Evolutionary conservation across 2,113 vertebrate species (phyloP), one percentile per base, ranked within the genome.

Genomic region (Tachycineta bicolor): DNA sequence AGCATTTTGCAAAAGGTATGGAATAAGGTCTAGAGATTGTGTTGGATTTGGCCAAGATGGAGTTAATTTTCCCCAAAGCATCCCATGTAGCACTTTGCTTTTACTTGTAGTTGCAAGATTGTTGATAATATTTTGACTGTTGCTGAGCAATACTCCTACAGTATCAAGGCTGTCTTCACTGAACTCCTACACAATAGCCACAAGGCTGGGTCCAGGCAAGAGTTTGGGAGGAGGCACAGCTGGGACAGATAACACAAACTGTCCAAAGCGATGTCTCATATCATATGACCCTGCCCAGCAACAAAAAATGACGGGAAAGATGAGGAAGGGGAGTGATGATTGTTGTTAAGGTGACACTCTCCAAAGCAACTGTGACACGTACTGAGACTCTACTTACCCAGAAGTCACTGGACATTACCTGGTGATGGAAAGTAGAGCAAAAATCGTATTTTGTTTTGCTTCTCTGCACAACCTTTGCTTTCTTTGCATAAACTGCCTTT

Each of bases 271-370:
- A 33, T 69, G 19, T 53, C 28, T 53, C 28, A 52, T 26, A 60
- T 19, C 31, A 18, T 34, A 37, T 39, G 33, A 33, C 63, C 59
- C 68, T 1, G 28, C 23, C 24, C 28, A 62, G 55, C 23, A 53
- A 28, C 39, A 60, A 62, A 52, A 53, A 22, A 33, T 46, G 15
- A 46, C 10, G 10, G 23, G 22, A 77, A 78, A 33, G 26, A 60
- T 1, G 1, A 53, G 19, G 39, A 39, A 46, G 12, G 10, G 19
- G 6, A 46, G 8, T 0, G 0, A 22, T 39, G 46, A 39, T 60
- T n/a, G 12, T 33, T 78, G 14, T 37, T 46, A 33, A 52, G 26
- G 14, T 19, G 26, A 44, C 0, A 0, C 2, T 37, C 46, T 78
- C 33, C 23, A 53, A 39, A 62, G 33, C 12, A 62, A 39, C 12